Base-by-base conservation (phyloP, 2,888 invertebrate genomes). In the Anoplius nigerrimus region DNA sequence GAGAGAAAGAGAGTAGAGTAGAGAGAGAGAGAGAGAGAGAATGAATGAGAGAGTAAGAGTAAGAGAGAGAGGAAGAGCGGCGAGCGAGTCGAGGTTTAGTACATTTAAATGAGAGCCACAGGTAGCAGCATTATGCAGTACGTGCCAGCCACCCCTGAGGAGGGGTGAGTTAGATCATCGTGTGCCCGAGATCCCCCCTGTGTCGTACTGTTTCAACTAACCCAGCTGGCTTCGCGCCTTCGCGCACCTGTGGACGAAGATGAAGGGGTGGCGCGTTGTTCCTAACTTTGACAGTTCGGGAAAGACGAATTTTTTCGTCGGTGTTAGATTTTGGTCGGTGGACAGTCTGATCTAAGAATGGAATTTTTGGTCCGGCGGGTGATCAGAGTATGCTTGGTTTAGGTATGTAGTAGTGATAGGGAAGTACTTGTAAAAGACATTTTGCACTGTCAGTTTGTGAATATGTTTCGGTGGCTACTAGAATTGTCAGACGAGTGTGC, bases 31-130 rank as follows among this genome's bases (percentile, higher is more conserved):
- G 64, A 73, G 56, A 24, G 57, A 56, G 63, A 68, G 62, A 65
- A 61, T 55, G 46, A 68, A 63, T 61, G 61, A 72, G 68, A 57
- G 48, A 3, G 46, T 46, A 8, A 2, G n/a, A 48, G 48, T n/a
- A 16, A n/a, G 61, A 66, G 56, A 59, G 63, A 66, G 64, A 73
- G 56, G n/a, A n/a, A n/a, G 76, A 72, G 55, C 72, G 62, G 70
- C 71, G 72, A 34, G 34, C 59, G 66, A 72, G 70, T 66, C n/a
- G 78, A 81, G 80, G 82, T 86, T 85, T 85, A 80, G 82, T 86
- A 83, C 84, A 87, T 87, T 87, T 82, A 85, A 87, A 87, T 87
- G 81, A 84, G 84, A 87, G 86, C 86, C 83, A 87, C 85, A 86
- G 86, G 86, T 86, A 86, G 86, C 84, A 82, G 80, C 80, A 84